Percentiles rank a stretch among this genome's conserved stretches.
These are phyloP conservation scores for Cynopterus brachyotis DNA, from an alignment of 2,113 vertebrate species.

Conservation along the genomic window DNA sequence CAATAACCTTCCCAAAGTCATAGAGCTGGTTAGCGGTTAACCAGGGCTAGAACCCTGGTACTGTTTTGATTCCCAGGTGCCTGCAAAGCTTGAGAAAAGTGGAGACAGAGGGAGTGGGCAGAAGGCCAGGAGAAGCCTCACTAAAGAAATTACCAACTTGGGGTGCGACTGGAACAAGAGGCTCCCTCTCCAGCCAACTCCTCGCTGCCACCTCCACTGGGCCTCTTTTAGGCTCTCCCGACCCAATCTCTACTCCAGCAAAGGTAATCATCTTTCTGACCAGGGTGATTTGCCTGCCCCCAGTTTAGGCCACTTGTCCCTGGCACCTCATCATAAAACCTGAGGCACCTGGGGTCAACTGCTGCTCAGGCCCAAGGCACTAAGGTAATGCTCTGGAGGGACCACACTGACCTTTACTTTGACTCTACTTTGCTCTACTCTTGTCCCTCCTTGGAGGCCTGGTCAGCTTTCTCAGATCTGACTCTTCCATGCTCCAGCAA, in stretches of 20 bases:
- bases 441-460: background rate
- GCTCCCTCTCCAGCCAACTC: background rate
- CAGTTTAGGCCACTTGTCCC: background rate
- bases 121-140: background rate
- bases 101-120: background rate
- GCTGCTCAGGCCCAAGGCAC: background rate
- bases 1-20: background rate
- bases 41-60: background rate
- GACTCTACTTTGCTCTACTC: background rate
- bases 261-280: background rate
- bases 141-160: background rate
- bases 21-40: background rate
- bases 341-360: background rate
- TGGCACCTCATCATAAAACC: background rate
- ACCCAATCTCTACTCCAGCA: background rate
- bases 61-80: background rate
- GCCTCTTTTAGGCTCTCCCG: background rate
- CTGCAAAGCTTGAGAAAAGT: background rate
- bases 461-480: background rate
- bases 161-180: background rate
- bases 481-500: background rate
- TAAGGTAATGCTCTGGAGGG: too few relatives aligned
- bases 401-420: background rate
- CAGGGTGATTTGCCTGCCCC: background rate
- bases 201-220: background rate